phyloP scores from a whole-genome alignment of 2,113 vertebrate species.

The Caranx melampygus region DNA sequence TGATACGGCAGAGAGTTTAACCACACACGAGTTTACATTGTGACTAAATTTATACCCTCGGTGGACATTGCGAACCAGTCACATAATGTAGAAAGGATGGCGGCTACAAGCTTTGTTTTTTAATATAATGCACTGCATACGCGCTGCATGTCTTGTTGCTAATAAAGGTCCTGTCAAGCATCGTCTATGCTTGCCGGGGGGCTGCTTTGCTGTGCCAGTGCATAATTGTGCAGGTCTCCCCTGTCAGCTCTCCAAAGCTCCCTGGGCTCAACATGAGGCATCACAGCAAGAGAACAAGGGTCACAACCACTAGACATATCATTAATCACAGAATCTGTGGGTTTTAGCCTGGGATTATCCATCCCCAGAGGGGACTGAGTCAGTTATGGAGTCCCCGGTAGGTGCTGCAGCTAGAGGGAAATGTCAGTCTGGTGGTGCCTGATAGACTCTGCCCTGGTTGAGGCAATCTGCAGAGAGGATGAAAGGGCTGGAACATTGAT shows the following conservation, averaged over 20 bases:
- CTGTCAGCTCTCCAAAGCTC: slow-evolving; percentile 66
- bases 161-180: slow-evolving; percentile 68
- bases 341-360: slow-evolving; percentile 77
- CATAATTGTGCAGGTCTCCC: slow-evolving; percentile 74
- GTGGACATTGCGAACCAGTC: not conserved
- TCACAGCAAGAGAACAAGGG: slow-evolving; percentile 74
- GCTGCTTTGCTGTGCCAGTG: slow-evolving; percentile 68
- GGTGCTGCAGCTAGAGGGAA: slow-evolving; percentile 63
- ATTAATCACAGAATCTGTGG: slow-evolving; percentile 78
- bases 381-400: slow-evolving; percentile 58
- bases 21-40: slow-evolving; percentile 19
- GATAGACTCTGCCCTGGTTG: slow-evolving; percentile 64
- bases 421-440: slow-evolving; percentile 70
- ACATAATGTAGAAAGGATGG: slow-evolving; percentile 8
- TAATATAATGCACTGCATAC: slow-evolving; percentile 40
- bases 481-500: slow-evolving; percentile 76
- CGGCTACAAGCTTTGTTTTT: slow-evolving; percentile 39
- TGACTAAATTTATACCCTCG: slow-evolving; percentile 12
- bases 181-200: slow-evolving; percentile 62
- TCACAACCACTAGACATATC: slow-evolving; percentile 72
- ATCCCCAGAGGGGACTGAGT: slow-evolving; percentile 53
- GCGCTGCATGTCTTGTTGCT: slow-evolving; percentile 45
- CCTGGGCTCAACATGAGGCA: slow-evolving; percentile 57
- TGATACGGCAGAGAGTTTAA: slow-evolving; percentile 25
- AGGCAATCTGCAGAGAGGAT: slow-evolving; percentile 69